Conservation (phyloP, 2,888 invertebrate genomes). For the Chouioia cunea region DNA sequence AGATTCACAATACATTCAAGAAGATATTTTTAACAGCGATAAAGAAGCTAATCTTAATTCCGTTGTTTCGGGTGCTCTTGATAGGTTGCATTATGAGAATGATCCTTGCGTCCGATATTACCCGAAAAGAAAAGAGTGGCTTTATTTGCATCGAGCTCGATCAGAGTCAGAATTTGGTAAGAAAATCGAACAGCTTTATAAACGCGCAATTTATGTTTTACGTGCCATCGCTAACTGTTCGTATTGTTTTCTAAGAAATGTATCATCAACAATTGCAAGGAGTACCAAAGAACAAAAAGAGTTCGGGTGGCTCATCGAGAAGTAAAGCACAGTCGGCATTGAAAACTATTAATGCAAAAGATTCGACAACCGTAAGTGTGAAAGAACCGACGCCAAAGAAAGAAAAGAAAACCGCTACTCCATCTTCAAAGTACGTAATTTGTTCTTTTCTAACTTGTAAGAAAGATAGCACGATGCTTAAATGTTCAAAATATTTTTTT, state of each 20-base stretch:
- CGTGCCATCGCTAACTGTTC: conserved; percentile 65
- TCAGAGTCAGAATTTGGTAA: conserved; percentile 77
- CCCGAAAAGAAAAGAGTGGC: conserved; percentile 92
- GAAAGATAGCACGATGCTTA: neutral
- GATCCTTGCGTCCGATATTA: conserved; percentile 97
- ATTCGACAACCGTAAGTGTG: conserved; percentile 64
- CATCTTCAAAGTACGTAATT: conserved; percentile 36
- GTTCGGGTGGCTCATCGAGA: conserved; percentile 62
- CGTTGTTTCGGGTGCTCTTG: conserved; percentile 91
- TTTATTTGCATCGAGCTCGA: conserved; percentile 87
- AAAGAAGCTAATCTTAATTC: conserved; percentile 80
- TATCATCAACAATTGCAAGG: conserved; percentile 79
- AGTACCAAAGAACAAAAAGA: conserved; percentile 72
- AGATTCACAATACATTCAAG: conserved; percentile 77
- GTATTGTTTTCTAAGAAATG: conserved; percentile 69
- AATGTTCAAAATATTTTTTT: neutral
- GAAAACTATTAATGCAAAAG: conserved; percentile 67
- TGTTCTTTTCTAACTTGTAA: conserved; percentile 11
- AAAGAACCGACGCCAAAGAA: conserved; percentile 65
- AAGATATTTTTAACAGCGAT: conserved; percentile 59
- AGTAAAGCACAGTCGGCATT: conserved; percentile 59
- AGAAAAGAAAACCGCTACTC: conserved; percentile 58
- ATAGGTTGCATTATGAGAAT: conserved; percentile 88
- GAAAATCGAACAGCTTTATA: conserved; percentile 44
- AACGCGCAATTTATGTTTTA: conserved; percentile 61